These are phyloP conservation scores for Stictocephala bisonia DNA, from an alignment of 2,888 invertebrate species.

Conservation along the genomic window DNA sequence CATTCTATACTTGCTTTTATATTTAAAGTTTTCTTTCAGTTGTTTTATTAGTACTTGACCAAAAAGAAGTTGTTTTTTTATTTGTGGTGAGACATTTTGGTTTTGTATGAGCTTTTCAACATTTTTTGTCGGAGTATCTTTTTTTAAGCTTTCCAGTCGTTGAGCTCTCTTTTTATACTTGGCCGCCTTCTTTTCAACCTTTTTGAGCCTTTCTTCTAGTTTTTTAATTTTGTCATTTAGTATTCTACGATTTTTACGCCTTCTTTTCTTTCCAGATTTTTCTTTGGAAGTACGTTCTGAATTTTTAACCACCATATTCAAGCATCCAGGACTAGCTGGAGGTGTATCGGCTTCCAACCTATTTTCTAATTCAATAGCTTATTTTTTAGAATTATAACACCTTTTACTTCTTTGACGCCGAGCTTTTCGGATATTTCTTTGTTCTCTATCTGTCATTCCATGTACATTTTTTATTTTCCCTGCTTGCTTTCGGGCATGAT, in stretches of 20 bases:
- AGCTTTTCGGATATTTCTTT: constrained; percentile 31
- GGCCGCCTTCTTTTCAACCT: constrained; percentile 30
- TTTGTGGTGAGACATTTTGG: constrained; percentile 39
- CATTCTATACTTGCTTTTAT: constrained; percentile 29
- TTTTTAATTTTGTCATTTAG: constrained; percentile 36
- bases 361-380: constrained; percentile 30
- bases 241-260: constrained; percentile 23
- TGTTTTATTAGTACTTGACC: constrained; percentile 41
- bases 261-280: constrained; percentile 34
- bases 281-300: constrained; percentile 21
- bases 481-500: not conserved
- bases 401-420: constrained; percentile 34
- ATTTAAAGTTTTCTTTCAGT: constrained; percentile 41
- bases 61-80: constrained; percentile 42
- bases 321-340: constrained; percentile 37
- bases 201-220: constrained; percentile 39
- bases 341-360: constrained; percentile 35
- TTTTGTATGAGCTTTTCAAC: constrained; percentile 39
- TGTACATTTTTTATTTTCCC: constrained; percentile 14
- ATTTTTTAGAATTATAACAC: constrained; percentile 32
- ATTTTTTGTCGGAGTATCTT: constrained; percentile 41
- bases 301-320: constrained; percentile 24
- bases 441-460: constrained; percentile 27
- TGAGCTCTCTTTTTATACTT: constrained; percentile 40
- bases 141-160: constrained; percentile 35